Evolutionary conservation across 2,888 invertebrate genomes (phyloP).

Genomic region (Stenolophus ochropezus): DNA sequence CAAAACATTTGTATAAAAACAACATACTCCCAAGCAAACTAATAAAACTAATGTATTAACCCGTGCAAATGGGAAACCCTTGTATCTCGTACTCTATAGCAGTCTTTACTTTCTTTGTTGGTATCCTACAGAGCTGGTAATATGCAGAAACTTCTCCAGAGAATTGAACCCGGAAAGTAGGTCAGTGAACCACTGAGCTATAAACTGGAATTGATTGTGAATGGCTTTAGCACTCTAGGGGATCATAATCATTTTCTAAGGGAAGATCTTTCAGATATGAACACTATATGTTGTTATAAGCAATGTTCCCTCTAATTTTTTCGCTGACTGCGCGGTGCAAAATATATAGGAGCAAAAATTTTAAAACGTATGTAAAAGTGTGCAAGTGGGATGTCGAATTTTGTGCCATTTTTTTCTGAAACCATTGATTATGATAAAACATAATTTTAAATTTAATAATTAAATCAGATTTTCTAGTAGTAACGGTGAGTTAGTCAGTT

Average conservation of each 20-base stretch:
- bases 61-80: not conserved
- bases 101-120: not conserved
- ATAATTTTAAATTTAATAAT: too few species aligned
- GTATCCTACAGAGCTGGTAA: not conserved
- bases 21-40: not conserved
- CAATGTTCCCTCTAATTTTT: too few species aligned
- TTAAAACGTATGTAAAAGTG: too few species aligned
- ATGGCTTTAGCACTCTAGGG: not conserved
- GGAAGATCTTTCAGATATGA: not conserved
- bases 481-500: too few species aligned
- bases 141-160: not conserved
- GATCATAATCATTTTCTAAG: not conserved
- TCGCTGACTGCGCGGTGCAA: too few species aligned
- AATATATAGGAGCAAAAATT: too few species aligned
- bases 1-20: not conserved
- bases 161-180: not conserved
- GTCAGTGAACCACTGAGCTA: not conserved
- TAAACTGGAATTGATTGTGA: not conserved
- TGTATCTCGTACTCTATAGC: not conserved
- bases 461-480: too few species aligned
- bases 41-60: constrained; percentile 7
- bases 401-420: too few species aligned
- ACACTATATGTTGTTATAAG: too few species aligned
- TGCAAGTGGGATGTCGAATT: too few species aligned
- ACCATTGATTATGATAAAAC: too few species aligned